Evolutionary conservation across 2,888 invertebrate genomes (phyloP).

Genomic region (Andricus quercusramuli): DNA sequence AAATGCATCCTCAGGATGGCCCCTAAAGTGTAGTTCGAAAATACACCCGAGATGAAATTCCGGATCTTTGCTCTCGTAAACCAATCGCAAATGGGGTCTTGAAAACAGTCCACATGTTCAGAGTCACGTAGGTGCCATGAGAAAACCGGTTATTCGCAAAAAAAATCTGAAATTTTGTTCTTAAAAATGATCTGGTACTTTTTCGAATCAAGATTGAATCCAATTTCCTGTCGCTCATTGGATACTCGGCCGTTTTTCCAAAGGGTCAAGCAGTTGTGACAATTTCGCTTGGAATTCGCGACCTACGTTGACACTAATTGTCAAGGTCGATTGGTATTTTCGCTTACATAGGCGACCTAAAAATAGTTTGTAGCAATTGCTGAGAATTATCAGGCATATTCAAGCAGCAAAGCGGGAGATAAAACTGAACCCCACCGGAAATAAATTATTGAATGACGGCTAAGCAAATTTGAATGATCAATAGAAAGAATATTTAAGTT

Average conservation of each 20-base stretch:
- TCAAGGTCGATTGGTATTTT: conserved; percentile 37
- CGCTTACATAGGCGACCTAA: conserved; percentile 28
- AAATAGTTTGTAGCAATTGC: conserved; percentile 23
- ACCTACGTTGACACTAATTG: conserved; percentile 37
- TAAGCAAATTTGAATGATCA: neutral
- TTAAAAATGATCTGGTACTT: too few species aligned
- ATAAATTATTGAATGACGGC: neutral
- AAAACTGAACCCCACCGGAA: neutral
- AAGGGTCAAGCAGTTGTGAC: neutral
- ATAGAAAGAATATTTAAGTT: neutral
- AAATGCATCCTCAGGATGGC: too few species aligned
- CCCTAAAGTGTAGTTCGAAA: neutral
- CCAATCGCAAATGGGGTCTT: neutral
- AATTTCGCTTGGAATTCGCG: neutral
- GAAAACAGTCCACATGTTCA: neutral
- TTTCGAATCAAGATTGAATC: neutral
- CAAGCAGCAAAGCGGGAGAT: conserved; percentile 9
- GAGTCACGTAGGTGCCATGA: conserved; percentile 5
- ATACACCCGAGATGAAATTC: neutral
- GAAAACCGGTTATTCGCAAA: neutral
- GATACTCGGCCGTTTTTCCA: neutral
- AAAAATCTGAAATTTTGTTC: neutral
- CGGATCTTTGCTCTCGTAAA: conserved; percentile 23
- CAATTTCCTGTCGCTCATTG: too few species aligned
- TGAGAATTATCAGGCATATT: neutral